Percentiles rank a stretch among this genome's conserved stretches.
phyloP scores from a whole-genome alignment of 2,113 vertebrate genomes.

The Narcine bancroftii region DNA sequence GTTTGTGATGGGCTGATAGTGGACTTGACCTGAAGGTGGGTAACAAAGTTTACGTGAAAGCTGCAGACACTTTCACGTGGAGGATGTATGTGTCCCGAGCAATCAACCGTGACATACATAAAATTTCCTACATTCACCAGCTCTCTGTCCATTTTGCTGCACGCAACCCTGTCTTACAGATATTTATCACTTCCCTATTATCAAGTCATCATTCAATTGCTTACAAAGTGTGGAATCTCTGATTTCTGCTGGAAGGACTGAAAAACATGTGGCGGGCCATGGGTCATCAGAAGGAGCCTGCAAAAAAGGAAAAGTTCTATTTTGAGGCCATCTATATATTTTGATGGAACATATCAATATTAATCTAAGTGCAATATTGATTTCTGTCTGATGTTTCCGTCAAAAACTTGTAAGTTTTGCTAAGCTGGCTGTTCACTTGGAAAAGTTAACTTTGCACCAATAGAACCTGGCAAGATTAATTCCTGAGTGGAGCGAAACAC shows the following conservation, averaged over 20 bases:
- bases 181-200: not conserved
- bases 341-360: not conserved
- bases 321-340: not conserved
- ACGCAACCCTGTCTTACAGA: constrained; percentile 1
- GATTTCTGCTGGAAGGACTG: constrained; percentile 4
- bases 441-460: not conserved
- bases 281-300: not conserved
- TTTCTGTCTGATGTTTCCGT: not conserved
- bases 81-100: constrained; percentile 2
- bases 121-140: not conserved
- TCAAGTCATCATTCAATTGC: constrained; percentile 12
- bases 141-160: not conserved
- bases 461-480: not conserved
- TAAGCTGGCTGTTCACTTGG: not conserved
- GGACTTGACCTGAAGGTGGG: constrained; percentile 15
- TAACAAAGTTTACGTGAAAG: not conserved
- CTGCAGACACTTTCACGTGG: constrained; percentile 5
- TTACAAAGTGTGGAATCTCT: constrained; percentile 7
- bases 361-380: not conserved
- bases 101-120: not conserved
- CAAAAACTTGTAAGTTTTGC: not conserved
- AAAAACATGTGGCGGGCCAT: not conserved
- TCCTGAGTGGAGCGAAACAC: no score
- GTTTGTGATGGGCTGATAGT: not conserved
- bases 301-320: not conserved